These are phyloP conservation scores for Beris chalybata DNA, from an alignment of 2,888 invertebrate species.

Conservation along the genomic window DNA sequence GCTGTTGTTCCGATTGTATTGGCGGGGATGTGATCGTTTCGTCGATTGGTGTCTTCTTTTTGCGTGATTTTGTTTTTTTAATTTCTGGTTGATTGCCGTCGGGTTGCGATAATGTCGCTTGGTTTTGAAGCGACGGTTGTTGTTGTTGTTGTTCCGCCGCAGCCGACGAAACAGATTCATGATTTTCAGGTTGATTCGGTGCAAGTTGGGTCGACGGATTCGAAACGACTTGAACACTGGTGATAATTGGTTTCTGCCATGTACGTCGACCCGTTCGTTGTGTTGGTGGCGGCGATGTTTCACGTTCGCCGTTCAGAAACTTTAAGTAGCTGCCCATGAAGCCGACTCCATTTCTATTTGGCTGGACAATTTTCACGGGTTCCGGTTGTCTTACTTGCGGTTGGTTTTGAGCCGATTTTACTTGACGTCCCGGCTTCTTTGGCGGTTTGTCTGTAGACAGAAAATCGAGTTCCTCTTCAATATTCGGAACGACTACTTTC, in stretches of 20 bases:
- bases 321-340: constrained; percentile 88
- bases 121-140: not conserved
- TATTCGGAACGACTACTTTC: constrained; percentile 85
- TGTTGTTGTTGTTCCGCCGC: not conserved
- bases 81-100: constrained; percentile 5
- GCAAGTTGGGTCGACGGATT: constrained; percentile 8
- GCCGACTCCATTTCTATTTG: constrained; percentile 68
- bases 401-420: constrained; percentile 4
- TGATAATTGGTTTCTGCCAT: constrained; percentile 54
- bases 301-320: constrained; percentile 80
- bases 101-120: constrained; percentile 5
- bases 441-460: constrained; percentile 61
- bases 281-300: constrained; percentile 77
- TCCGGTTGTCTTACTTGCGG: constrained; percentile 45
- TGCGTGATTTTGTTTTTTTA: constrained; percentile 22
- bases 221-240: constrained; percentile 15
- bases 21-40: constrained; percentile 42
- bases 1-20: constrained; percentile 58
- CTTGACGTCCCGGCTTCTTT: constrained; percentile 23
- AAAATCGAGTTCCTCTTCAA: constrained; percentile 85
- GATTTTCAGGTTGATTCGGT: constrained; percentile 5
- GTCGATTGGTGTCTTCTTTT: constrained; percentile 5
- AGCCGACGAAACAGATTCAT: not conserved
- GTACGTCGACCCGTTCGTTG: constrained; percentile 68
- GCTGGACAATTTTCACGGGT: constrained; percentile 64